phyloP scores from a whole-genome alignment of 2,113 vertebrate genomes.

The Calypte anna region DNA sequence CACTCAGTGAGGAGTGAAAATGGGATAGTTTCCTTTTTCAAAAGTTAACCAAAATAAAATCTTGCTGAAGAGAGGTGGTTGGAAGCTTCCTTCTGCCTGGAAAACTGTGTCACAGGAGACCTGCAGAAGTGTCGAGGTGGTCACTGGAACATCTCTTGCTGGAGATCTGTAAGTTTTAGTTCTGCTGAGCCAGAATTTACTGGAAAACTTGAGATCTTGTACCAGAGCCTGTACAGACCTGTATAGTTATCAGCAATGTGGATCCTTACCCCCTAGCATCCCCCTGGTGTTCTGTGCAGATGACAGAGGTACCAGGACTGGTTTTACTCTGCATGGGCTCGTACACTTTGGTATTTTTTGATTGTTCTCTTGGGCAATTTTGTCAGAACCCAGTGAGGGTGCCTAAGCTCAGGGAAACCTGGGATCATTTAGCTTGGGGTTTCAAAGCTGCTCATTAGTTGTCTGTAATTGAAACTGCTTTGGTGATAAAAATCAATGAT shows the following conservation, averaged over 20 bases:
- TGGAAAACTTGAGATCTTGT: neutral
- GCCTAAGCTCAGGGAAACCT: neutral
- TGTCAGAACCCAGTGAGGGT: neutral
- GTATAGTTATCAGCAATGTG: neutral
- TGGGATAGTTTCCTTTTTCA: neutral
- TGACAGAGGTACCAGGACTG: neutral
- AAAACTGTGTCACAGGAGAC: neutral
- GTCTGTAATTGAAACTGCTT: conserved; percentile 47
- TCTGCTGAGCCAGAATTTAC: neutral
- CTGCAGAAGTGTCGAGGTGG: neutral
- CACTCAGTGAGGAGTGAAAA: neutral
- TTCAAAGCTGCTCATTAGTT: conserved; percentile 26
- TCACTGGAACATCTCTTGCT: neutral
- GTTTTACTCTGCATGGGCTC: neutral
- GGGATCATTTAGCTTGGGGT: neutral
- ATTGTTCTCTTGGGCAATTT: neutral
- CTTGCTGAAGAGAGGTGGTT: neutral
- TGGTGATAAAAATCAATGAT: conserved; percentile 65
- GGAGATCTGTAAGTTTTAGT: neutral
- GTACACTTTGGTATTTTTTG: neutral
- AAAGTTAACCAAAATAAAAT: neutral
- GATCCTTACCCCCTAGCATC: neutral
- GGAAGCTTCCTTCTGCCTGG: neutral
- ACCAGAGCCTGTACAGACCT: neutral
- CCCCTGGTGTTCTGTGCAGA: neutral